These are phyloP conservation scores for Gymnoscopelus braueri DNA, from an alignment of 2,797 vertebrate species.

Conservation along the genomic window DNA sequence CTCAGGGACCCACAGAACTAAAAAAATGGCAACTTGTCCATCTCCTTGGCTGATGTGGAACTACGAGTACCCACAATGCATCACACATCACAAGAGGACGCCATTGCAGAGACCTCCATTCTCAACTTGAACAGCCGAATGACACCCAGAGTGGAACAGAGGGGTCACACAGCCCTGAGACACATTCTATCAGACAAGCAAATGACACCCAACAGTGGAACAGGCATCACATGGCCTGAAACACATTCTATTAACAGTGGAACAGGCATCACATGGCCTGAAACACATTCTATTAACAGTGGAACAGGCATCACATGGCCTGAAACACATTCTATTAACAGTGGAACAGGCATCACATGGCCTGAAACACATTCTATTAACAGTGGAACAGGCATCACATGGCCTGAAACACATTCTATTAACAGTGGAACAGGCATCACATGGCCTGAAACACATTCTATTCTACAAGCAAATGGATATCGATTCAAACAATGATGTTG, in stretches of 20 bases:
- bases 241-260: constrained; percentile 22
- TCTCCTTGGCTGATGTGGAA: constrained; percentile 49
- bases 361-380: no score
- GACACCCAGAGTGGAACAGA: constrained; percentile 33
- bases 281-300: no score
- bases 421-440: constrained; percentile 26
- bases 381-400: constrained; percentile 27
- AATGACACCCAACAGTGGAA: constrained; percentile 1
- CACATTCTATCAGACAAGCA: no score
- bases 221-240: constrained; percentile 27
- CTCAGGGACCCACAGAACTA: constrained; percentile 47
- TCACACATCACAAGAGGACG: constrained; percentile 45
- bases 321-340: no score
- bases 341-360: constrained; percentile 26
- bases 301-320: constrained; percentile 27
- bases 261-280: constrained; percentile 22
- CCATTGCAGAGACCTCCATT: constrained; percentile 42
- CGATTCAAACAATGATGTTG: constrained; percentile 40
- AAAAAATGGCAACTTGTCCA: constrained; percentile 46
- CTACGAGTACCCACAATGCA: constrained; percentile 34
- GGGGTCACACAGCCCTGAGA: no score
- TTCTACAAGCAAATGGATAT: constrained; percentile 41
- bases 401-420: no score
- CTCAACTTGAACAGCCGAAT: constrained; percentile 34
- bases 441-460: constrained; percentile 23